These are phyloP conservation scores for Mormyrops boulengeri DNA, from an alignment of 2,797 vertebrate species.

Conservation along the genomic window DNA sequence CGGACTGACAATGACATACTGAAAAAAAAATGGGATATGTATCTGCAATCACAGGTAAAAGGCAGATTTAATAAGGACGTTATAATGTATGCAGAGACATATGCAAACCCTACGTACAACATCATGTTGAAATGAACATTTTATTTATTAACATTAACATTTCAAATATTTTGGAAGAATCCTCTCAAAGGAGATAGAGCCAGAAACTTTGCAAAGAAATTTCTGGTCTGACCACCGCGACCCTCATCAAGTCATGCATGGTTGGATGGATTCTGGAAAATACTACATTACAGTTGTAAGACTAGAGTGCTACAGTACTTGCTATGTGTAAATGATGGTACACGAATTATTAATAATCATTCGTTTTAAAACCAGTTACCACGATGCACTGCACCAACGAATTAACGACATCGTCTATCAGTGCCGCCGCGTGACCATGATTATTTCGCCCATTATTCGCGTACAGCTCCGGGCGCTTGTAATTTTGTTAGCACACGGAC, in stretches of 20 bases:
- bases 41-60: not conserved
- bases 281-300: not conserved
- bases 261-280: not conserved
- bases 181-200: not conserved
- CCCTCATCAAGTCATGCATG: not conserved
- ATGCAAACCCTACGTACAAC: not conserved
- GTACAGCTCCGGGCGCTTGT: not conserved
- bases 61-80: not conserved
- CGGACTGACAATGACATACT: not conserved
- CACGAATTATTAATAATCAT: not conserved
- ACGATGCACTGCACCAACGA: not conserved
- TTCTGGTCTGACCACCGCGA: not conserved
- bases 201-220: not conserved
- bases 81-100: not conserved
- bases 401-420: not conserved
- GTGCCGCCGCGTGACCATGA: not conserved
- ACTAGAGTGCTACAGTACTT: not conserved
- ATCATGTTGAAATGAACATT: not conserved
- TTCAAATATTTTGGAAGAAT: not conserved
- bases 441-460: not conserved
- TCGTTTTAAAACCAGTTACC: not conserved
- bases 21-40: not conserved
- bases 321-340: not conserved
- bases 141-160: not conserved
- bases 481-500: not conserved